Base-by-base conservation (phyloP, 2,797 vertebrate genomes). In the Monodelphis domestica region DNA sequence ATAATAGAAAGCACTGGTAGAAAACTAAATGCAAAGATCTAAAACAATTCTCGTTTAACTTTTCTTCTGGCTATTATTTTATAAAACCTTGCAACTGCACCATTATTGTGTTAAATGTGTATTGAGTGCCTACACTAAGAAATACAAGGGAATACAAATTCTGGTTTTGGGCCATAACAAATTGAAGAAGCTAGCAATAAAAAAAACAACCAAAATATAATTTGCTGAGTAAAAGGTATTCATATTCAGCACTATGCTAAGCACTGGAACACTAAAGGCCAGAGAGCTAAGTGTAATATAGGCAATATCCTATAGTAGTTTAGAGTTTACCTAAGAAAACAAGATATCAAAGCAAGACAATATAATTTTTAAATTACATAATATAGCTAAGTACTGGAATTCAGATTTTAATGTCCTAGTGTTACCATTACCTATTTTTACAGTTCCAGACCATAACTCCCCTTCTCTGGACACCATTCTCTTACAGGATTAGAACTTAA, bases 21-120 rank as follows among this genome's bases (percentile, higher is more conserved):
- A 50, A 93, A 90, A 56, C 91, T 55, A 63, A 89, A 70, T 90
- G 0, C 53, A 97, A 59, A 52, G 15, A 78, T 14, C 29, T 91
- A 21, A 56, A 92, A 17, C 15, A 89, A 53, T 2, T 54, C 57
- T 78, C 29, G 55, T 29, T 90, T 84, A 55, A 63, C 30, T 30
- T n/a, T 2, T 91, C 53, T 6, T 45, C 38, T 91, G 90, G 88
- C 21, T 52, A 78, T 87, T 87, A 5, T 94, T 78, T 45, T 45
- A 24, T 78, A 78, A 78, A 51, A 56, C 26, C 88, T 88, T 51
- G 54, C 21, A 78, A 55, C 50, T 9, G 45, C 55, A 10, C 54
- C n/a, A 38, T 54, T 33, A 55, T n/a, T n/a, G 33, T 45, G 0
- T 38, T 53, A 87, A 57, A 45, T 88, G 93, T 51, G 88, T 33